These are phyloP conservation scores for Dicyrtoma fusca DNA, from an alignment of 2,888 invertebrate genomes.

Conservation along the genomic window DNA sequence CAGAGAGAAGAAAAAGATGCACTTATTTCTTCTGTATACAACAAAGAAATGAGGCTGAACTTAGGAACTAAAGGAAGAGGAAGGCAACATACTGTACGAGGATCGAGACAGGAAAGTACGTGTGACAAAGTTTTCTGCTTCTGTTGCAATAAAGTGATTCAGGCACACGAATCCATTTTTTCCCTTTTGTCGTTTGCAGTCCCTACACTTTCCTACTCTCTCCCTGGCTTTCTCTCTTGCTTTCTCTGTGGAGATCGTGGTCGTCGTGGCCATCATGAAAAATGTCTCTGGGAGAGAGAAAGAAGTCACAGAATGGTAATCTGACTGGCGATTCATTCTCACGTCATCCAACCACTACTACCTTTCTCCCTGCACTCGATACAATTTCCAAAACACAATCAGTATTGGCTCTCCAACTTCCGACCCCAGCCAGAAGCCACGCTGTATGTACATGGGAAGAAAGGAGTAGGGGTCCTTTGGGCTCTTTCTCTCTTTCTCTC, in stretches of 20 bases:
- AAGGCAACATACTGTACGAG: no score
- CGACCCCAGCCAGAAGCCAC: no score
- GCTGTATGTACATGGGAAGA: no score
- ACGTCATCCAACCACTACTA: background rate
- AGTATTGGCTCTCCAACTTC: no score
- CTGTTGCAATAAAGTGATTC: constrained; percentile 22
- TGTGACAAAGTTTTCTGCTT: constrained; percentile 18
- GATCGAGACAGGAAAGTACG: background rate
- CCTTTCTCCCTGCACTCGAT: background rate
- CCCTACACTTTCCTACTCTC: background rate
- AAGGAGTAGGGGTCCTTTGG: no score
- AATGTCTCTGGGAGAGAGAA: background rate
- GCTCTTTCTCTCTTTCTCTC: background rate
- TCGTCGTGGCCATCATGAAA: background rate
- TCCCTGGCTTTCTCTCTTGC: background rate
- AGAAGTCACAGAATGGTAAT: constrained; percentile 5
- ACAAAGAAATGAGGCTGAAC: no score
- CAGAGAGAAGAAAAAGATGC: no score
- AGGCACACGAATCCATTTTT: background rate
- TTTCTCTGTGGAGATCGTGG: background rate
- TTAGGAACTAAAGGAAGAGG: no score
- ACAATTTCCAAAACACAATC: background rate
- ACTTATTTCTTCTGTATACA: no score
- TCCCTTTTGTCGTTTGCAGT: background rate
- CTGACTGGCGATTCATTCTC: constrained; percentile 3